Percentiles rank a stretch among this genome's conserved stretches.
phyloP scores from a whole-genome alignment of 2,113 vertebrate genomes.

The Brachionichthys hirsutus region DNA sequence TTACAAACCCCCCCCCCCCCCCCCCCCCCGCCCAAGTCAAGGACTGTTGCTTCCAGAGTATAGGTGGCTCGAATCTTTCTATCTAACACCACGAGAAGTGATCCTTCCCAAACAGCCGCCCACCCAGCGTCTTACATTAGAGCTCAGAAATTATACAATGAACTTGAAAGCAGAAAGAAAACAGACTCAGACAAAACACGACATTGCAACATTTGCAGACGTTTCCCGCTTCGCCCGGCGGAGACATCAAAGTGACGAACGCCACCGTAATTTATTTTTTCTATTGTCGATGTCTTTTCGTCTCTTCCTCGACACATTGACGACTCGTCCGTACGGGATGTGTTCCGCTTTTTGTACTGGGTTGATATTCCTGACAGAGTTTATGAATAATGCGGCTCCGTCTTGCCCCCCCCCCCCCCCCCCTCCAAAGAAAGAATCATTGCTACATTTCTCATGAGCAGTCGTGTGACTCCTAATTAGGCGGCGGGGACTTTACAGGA shows the following conservation, averaged over 20 bases:
- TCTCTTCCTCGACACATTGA: conserved; percentile 52
- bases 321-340: conserved; percentile 46
- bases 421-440: conserved; percentile 2
- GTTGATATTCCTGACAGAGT: conserved; percentile 37
- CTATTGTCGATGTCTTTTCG: conserved; percentile 46
- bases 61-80: conserved; percentile 33
- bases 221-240: conserved; percentile 83
- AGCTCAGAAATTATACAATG: conserved; percentile 59
- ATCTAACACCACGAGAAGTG: conserved; percentile 40
- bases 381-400: conserved; percentile 46
- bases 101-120: conserved; percentile 20
- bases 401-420: conserved; percentile 2
- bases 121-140: conserved; percentile 29
- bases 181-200: conserved; percentile 61
- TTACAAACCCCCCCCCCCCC: conserved; percentile 55
- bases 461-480: conserved; percentile 57
- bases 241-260: conserved; percentile 79
- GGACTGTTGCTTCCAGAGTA: conserved; percentile 22
- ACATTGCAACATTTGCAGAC: conserved; percentile 75
- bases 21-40: no score
- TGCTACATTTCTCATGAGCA: no score
- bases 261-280: conserved; percentile 51
- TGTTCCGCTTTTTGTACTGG: conserved; percentile 42
- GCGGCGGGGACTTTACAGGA: conserved; percentile 42
- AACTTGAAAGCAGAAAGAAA: conserved; percentile 65